Evolutionary conservation across 2,113 vertebrate genomes (phyloP), one percentile per base, ranked within the genome.

Genomic region (Callithrix jacchus): DNA sequence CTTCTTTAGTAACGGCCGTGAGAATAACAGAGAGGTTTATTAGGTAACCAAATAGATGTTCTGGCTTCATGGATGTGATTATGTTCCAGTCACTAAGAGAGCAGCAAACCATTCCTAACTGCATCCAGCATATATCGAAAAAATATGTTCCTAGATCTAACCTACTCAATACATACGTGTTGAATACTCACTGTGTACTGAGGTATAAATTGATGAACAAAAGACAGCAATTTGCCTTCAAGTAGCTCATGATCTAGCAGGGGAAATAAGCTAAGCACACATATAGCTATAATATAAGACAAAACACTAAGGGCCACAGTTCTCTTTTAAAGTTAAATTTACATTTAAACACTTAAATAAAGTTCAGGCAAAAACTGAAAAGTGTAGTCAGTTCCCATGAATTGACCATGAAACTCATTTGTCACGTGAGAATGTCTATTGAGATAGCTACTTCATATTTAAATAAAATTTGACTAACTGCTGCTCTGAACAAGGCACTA

Each of bases 381-480:
- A 73, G 30, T 87, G 2, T 66, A 88, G n/a, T 86, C 45, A 52
- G 83, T 93, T 91, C 49, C 52, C 45, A 35, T 56, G 1, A 88
- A 73, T 70, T 80, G 64, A 40, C 81, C 87, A 80, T 49, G 52
- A 90, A 89, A 87, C 42, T 70, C 8, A 77, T 37, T 56, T 93
- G 82, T 81, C 84, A 5, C 32, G 56, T 52, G 23, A 87, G 42
- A 90, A 71, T 94, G 13, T 54, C 79, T 87, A 90, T n/a, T 73
- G 61, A 95, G 92, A 93, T 71, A 88, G 30, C 56, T 37, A 56
- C 21, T 77, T 91, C 11, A 8, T 58, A 47, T 79, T 85, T 40
- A 96, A 94, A 82, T 95, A 82, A 95, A 97, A 91, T 47, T 61
- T 93, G 23, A 92, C 18, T 35, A 66, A 73, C 35, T 81, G 17